These are phyloP conservation scores for Cyclophora albipunctata DNA, from an alignment of 2,888 invertebrate species.

Conservation along the genomic window DNA sequence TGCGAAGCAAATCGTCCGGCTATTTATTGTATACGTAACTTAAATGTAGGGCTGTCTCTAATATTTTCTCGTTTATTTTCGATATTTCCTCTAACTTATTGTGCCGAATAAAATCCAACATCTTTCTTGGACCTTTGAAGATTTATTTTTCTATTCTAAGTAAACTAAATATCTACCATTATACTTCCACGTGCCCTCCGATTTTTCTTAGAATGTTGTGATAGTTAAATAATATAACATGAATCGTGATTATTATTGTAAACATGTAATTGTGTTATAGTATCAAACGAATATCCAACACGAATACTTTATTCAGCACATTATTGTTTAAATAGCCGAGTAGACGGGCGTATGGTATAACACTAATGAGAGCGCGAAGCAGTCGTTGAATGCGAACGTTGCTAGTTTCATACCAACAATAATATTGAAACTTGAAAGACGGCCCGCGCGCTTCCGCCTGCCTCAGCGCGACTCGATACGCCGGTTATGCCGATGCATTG, in stretches of 20 bases:
- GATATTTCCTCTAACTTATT: not conserved
- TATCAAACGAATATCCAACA: not conserved
- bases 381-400: conserved; percentile 26
- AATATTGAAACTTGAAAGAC: conserved; percentile 49
- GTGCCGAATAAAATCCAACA: no score
- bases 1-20: conserved; percentile 33
- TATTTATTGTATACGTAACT: conserved; percentile 26
- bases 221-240: no score
- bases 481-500: conserved; percentile 41
- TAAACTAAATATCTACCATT: no score
- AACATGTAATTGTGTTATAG: no score
- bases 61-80: not conserved
- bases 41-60: conserved; percentile 10
- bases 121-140: no score
- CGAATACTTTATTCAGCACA: conserved; percentile 1
- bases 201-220: no score
- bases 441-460: conserved; percentile 43
- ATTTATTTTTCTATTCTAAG: no score
- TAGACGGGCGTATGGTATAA: conserved; percentile 4
- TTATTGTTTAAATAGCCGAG: not conserved
- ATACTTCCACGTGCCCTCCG: no score
- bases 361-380: conserved; percentile 14
- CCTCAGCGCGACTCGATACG: conserved; percentile 25
- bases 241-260: no score
- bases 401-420: conserved; percentile 40